Evolutionary conservation across 2,113 vertebrate species (phyloP).

Genomic region (Orthonyx spaldingii): DNA sequence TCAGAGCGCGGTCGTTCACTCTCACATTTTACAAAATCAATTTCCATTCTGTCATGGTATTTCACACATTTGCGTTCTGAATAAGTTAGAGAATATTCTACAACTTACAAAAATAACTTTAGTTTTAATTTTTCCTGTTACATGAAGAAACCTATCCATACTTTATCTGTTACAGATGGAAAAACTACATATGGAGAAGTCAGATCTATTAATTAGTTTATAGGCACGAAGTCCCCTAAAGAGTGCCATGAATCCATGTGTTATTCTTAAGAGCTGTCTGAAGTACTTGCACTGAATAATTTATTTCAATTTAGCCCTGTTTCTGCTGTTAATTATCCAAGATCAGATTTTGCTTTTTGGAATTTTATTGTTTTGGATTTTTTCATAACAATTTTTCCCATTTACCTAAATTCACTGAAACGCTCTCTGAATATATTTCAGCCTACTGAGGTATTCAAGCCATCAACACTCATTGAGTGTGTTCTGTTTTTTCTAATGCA

Average conservation of each 20-base stretch:
- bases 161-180: slow-evolving; percentile 69
- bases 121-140: slow-evolving; percentile 73
- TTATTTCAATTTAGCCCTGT: slow-evolving; percentile 51
- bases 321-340: slow-evolving; percentile 58
- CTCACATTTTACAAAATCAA: slow-evolving; percentile 77
- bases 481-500: not conserved
- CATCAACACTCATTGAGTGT: not conserved
- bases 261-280: slow-evolving; percentile 62
- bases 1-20: slow-evolving; percentile 54
- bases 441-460: not conserved
- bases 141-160: slow-evolving; percentile 70
- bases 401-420: slow-evolving; percentile 27
- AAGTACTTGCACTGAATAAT: slow-evolving; percentile 65
- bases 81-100: slow-evolving; percentile 74
- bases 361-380: not conserved
- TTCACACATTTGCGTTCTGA: slow-evolving; percentile 73
- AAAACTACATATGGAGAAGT: slow-evolving; percentile 65
- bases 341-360: slow-evolving; percentile 32
- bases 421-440: not conserved
- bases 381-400: not conserved
- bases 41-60: slow-evolving; percentile 79
- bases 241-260: slow-evolving; percentile 60
- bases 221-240: slow-evolving; percentile 52
- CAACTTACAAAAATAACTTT: slow-evolving; percentile 73
- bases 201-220: slow-evolving; percentile 66